phyloP scores from a whole-genome alignment of 2,797 vertebrate genomes.

The Schizopygopsis pylzovi region DNA sequence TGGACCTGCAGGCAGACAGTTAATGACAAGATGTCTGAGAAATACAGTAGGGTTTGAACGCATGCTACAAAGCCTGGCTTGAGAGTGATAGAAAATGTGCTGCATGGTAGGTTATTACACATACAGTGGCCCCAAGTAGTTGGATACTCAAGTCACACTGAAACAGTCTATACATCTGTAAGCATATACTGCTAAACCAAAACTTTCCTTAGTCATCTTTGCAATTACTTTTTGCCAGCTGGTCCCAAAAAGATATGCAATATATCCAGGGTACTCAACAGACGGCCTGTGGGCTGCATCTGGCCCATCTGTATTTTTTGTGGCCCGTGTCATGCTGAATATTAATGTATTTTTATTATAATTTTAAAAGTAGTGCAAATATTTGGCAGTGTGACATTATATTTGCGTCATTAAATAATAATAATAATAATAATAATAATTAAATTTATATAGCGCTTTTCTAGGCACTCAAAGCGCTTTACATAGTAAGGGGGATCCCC shows the following conservation, averaged over 20 bases:
- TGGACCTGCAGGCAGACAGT: not conserved
- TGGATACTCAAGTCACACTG: not conserved
- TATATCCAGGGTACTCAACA: too few relatives aligned
- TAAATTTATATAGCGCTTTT: too few relatives aligned
- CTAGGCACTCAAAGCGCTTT: too few relatives aligned
- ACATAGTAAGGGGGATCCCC: too few relatives aligned
- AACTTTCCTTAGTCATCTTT: not conserved
- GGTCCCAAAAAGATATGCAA: too few relatives aligned
- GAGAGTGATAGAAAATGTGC: too few relatives aligned
- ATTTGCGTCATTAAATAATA: not conserved
- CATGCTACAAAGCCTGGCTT: not conserved
- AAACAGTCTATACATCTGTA: not conserved
- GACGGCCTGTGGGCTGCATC: too few relatives aligned
- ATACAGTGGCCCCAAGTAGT: not conserved
- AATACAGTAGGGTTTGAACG: not conserved
- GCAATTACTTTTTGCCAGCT: not conserved
- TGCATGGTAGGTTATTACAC: not conserved
- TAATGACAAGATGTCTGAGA: conserved; percentile 24
- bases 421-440: too few relatives aligned
- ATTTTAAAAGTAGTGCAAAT: not conserved
- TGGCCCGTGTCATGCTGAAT: not conserved
- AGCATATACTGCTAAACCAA: not conserved
- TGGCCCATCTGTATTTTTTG: not conserved
- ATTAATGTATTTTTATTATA: not conserved
- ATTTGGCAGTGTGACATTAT: not conserved